Evolutionary conservation across 2,113 vertebrate genomes (phyloP), one percentile per base, ranked within the genome.

Genomic region (Vicugna pacos): DNA sequence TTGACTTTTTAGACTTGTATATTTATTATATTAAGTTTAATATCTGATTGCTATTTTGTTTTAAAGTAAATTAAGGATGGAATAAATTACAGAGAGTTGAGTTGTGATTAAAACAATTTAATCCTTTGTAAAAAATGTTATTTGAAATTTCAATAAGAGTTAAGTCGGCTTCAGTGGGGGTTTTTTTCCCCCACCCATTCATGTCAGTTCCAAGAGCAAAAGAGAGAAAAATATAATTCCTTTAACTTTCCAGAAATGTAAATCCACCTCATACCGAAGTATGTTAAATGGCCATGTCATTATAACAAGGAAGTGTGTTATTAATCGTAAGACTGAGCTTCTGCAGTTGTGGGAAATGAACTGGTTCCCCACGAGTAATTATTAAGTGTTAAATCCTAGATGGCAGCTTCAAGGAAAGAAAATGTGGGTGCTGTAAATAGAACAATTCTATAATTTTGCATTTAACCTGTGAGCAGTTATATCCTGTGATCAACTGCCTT

Each of bases 211-310:
- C 73, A 72, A 95, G 62, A 89, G 17, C 22, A 32, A 64, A 82
- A 35, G 48, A 76, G 28, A 81, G 22, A 1, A 11, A 84, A 77
- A 60, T 62, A 35, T 32, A 69, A 91, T 73, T 77, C 26, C 50
- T 92, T 50, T 26, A 89, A 62, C 38, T 86, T 94, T n/a, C 24
- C 58, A 46, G 70, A 93, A 72, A 85, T 77, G 30, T 54, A 72
- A 88, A 81, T 76, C 54, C 20, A 76, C 14, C 73, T 64, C 42
- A 91, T 42, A 50, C 60, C n/a, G 62, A 20, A 67, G 19, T 54
- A 32, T 52, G 35, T 56, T 56, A 54, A 84, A 67, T 46, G 24
- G 8, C 22, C 50, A 89, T 67, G 14, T 69, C 48, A 62, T 82
- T 82, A 32, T 64, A 60, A 91, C 17, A 64, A 48, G 9, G 11